A percentile compares a stretch with the other conserved stretches of the same genome.
phyloP scores from a whole-genome alignment of 2,888 invertebrate species.

The Cactoblastis cactorum region DNA sequence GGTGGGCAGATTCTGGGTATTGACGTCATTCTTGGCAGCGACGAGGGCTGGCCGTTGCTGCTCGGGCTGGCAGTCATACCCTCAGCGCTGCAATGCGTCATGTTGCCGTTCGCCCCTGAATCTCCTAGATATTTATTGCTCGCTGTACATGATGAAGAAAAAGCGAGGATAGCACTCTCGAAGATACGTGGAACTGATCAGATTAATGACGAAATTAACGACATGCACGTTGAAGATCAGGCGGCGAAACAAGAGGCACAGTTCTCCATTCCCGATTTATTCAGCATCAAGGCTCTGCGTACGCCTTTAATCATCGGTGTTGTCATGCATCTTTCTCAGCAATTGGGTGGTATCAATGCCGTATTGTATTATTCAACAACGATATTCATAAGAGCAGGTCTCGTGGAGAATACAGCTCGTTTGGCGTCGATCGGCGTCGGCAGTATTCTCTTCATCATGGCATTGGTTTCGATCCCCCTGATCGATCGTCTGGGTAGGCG shows the following conservation, averaged over 20 bases:
- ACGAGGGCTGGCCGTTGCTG: slow-evolving; percentile 69
- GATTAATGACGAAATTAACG: slow-evolving; percentile 70
- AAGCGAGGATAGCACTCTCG: slow-evolving; percentile 49
- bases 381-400: slow-evolving; percentile 82
- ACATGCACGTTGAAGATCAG: slow-evolving; percentile 69
- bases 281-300: slow-evolving; percentile 50
- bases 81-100: slow-evolving; percentile 56
- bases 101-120: slow-evolving; percentile 67
- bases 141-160: slow-evolving; percentile 58
- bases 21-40: slow-evolving; percentile 64
- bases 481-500: slow-evolving; percentile 86
- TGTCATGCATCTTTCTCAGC: slow-evolving; percentile 75
- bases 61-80: slow-evolving; percentile 66
- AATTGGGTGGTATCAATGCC: slow-evolving; percentile 73
- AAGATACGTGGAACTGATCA: slow-evolving; percentile 58
- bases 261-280: slow-evolving; percentile 59
- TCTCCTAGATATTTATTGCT: slow-evolving; percentile 68
- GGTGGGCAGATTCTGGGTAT: slow-evolving; percentile 69
- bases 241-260: slow-evolving; percentile 62
- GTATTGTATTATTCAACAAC: slow-evolving; percentile 86
- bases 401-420: slow-evolving; percentile 78
- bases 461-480: slow-evolving; percentile 86
- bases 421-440: slow-evolving; percentile 86
- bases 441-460: slow-evolving; percentile 85
- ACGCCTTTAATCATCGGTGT: slow-evolving; percentile 68